Base-by-base conservation (phyloP, 2,113 vertebrate species). In the Odocoileus virginianus region DNA sequence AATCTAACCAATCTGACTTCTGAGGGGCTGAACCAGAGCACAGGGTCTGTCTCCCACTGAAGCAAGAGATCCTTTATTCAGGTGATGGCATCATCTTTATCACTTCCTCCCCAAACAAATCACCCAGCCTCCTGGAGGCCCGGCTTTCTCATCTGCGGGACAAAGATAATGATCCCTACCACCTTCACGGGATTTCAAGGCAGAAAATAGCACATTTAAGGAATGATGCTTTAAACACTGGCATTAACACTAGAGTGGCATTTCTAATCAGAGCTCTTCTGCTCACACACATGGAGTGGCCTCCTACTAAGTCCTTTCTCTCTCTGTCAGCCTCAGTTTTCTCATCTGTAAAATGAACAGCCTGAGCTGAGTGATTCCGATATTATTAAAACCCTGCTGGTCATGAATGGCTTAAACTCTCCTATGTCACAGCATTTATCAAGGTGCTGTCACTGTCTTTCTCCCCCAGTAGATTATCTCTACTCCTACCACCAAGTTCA, bases 291-390 rank as follows among this genome's bases (percentile, higher is more conserved):
- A 5, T 40, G 12, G 16, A 74, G 50, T 30, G 21, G 86, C 50
- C 54, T 85, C 79, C 87, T 19, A 52, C 27, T 74, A 87, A 97
- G 43, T 45, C 50, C 79, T 86, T 87, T 94, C 67, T 95, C 85
- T 78, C 30, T 94, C 92, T 85, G 71, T 43, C 45, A 74, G 60
- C 50, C 71, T 90, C 36, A 60, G 45, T 88, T 40, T 95, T 86
- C 74, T 82, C 92, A 95, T 36, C 82, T 91, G 52, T 52, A 30
- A 97, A 95, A 58, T 82, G 78, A 98, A 92, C 3, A 79, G 47
- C 50, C 89, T 89, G 40, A 67, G 55, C 40, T 84, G 67, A 19
- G 67, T 64, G 33, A 58, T 76, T 93, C 43, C 45, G 33, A 28
- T 33, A 45, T 74, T 91, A 71, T 92, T 89, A 60, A 67, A 94